Evolutionary conservation across 1,140 invertebrate species (phyloP).

Genomic region (Panagrolaimus sp.): DNA sequence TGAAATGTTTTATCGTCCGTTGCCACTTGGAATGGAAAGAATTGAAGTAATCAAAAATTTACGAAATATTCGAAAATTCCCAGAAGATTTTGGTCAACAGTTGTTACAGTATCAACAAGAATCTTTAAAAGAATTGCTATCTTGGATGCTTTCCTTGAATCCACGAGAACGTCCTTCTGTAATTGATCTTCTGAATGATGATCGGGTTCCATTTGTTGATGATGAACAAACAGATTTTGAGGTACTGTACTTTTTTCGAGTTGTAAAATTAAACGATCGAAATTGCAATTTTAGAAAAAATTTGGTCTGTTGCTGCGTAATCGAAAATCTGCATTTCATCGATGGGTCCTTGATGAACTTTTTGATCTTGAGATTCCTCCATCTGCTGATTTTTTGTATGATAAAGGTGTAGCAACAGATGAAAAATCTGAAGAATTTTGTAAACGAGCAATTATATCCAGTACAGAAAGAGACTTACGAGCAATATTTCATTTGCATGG

Average conservation of each 20-base stretch:
- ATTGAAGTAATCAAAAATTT: slow-evolving; percentile 71
- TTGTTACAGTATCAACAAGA: neutral
- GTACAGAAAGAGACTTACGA: neutral
- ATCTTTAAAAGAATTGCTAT: neutral
- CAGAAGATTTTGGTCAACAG: slow-evolving; percentile 63
- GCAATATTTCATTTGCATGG: slow-evolving; percentile 11
- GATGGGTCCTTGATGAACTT: neutral
- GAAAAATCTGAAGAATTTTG: neutral
- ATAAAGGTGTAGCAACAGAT: neutral
- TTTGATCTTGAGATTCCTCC: neutral
- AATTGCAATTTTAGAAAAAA: neutral
- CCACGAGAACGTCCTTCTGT: neutral
- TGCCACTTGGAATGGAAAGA: slow-evolving; percentile 80
- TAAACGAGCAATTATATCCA: neutral
- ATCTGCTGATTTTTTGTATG: slow-evolving; percentile 1
- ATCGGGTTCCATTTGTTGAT: slow-evolving; percentile 2
- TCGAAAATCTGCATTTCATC: neutral
- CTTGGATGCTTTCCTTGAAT: neutral
- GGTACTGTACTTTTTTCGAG: too few species aligned
- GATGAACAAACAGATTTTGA: neutral
- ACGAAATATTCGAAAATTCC: slow-evolving; percentile 66
- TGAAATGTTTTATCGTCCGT: slow-evolving; percentile 76
- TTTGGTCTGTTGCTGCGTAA: neutral
- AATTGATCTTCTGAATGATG: neutral
- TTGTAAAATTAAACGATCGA: too few species aligned